phyloP scores from a whole-genome alignment of 2,113 vertebrate species.

The Xiphorhynchus elegans region DNA sequence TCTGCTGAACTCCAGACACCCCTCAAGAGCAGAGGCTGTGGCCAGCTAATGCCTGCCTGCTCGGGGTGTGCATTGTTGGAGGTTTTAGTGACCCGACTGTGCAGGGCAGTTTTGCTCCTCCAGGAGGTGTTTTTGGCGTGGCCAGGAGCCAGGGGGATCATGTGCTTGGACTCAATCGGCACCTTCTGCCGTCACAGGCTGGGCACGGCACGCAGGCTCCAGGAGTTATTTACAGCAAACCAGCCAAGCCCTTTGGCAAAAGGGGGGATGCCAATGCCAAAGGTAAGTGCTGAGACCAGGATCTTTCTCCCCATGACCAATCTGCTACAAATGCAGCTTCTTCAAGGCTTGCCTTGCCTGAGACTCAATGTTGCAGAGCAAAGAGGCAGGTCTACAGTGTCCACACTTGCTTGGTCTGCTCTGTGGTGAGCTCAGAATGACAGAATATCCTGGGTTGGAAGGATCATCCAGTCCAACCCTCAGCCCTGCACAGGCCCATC shows the following conservation, averaged over 20 bases:
- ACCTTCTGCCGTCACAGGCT: background rate
- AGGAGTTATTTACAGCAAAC: constrained; percentile 37
- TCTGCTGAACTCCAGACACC: background rate
- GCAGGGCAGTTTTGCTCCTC: background rate
- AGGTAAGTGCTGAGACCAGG: background rate
- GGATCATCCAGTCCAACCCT: background rate
- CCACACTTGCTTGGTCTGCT: background rate
- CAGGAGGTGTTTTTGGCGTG: constrained; percentile 16
- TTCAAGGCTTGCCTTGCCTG: background rate
- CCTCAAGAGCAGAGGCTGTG: background rate
- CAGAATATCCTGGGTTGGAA: background rate
- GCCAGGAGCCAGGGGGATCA: constrained; percentile 33
- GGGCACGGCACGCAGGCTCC: constrained; percentile 32
- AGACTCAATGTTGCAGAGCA: background rate
- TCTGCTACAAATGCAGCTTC: background rate
- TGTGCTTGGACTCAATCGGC: background rate
- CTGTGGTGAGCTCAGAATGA: accelerated
- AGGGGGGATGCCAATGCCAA: background rate
- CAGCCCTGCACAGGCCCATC: background rate
- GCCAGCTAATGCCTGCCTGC: constrained; percentile 10
- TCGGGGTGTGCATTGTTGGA: background rate
- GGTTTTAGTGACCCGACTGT: background rate
- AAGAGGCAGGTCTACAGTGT: background rate
- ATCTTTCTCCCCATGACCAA: background rate
- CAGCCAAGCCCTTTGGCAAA: constrained; percentile 39